Evolutionary conservation across 2,113 vertebrate species (phyloP).

Genomic region (Esox niger): DNA sequence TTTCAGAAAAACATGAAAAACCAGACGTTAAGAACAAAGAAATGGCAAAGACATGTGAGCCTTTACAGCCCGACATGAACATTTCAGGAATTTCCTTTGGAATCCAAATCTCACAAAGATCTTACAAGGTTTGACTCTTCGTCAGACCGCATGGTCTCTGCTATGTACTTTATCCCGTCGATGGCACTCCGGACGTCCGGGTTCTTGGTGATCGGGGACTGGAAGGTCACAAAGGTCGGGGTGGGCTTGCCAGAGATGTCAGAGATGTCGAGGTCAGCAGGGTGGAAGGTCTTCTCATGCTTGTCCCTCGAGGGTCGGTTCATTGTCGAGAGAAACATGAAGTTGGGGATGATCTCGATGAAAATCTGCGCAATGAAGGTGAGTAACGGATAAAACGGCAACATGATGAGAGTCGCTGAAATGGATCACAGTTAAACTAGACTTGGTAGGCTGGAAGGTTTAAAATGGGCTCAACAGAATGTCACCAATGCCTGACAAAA

Average conservation of each 20-base stretch:
- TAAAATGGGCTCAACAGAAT: neutral
- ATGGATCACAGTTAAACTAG: too few species aligned
- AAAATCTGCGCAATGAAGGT: conserved; percentile 77
- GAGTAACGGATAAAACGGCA: neutral
- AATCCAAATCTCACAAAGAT: too few species aligned
- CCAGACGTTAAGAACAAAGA: neutral
- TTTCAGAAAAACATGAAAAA: neutral
- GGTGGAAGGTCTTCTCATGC: conserved; percentile 79
- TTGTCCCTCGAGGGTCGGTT: conserved; percentile 91
- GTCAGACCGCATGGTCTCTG: conserved; percentile 94
- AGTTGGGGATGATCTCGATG: conserved; percentile 93
- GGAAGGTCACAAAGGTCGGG: conserved; percentile 81
- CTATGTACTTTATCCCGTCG: conserved; percentile 96
- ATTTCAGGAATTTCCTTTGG: too few species aligned
- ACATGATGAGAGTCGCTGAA: neutral
- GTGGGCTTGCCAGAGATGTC: conserved; percentile 94
- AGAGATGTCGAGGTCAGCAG: conserved; percentile 91
- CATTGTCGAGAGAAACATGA: conserved; percentile 99
- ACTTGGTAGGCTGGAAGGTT: too few species aligned
- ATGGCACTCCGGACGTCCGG: conserved; percentile 95
- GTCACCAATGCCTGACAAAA: neutral
- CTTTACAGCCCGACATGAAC: too few species aligned
- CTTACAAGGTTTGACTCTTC: conserved; percentile 94
- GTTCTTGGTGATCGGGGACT: conserved; percentile 88
- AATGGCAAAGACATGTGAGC: neutral